phyloP scores from a whole-genome alignment of 2,113 vertebrate species.

The Maccullochella peelii region DNA sequence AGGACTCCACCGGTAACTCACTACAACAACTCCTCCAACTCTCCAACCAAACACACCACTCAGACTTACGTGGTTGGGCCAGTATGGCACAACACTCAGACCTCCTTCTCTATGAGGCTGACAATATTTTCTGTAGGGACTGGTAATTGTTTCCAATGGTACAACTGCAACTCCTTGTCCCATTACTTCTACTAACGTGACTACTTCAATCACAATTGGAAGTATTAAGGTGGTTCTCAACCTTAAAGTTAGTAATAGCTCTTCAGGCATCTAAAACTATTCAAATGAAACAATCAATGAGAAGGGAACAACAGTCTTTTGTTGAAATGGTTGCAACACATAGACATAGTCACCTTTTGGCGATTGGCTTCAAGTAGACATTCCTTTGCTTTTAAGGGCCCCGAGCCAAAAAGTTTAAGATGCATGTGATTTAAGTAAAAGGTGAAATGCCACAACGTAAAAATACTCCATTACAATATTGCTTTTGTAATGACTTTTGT shows the following conservation, averaged over 20 bases:
- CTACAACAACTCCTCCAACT: constrained; percentile 44
- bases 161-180: background rate
- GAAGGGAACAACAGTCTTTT: background rate
- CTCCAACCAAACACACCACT: constrained; percentile 42
- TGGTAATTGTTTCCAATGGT: background rate
- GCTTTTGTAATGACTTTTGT: background rate
- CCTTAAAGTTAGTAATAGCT: too few relatives aligned
- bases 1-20: constrained; percentile 56
- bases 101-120: constrained; percentile 14
- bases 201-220: background rate
- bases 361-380: background rate
- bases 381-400: background rate
- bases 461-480: background rate
- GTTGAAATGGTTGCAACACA: too few relatives aligned
- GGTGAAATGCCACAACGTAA: background rate
- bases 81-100: constrained; percentile 2
- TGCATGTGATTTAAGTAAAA: background rate
- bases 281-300: background rate
- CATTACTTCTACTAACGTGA: too few relatives aligned
- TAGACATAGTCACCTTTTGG: background rate
- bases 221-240: background rate
- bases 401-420: background rate
- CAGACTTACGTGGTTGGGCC: constrained; percentile 11
- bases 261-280: background rate
- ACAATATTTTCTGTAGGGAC: background rate